These are phyloP conservation scores for Pachyramphus minor DNA, from an alignment of 2,113 vertebrate species.

Conservation along the genomic window DNA sequence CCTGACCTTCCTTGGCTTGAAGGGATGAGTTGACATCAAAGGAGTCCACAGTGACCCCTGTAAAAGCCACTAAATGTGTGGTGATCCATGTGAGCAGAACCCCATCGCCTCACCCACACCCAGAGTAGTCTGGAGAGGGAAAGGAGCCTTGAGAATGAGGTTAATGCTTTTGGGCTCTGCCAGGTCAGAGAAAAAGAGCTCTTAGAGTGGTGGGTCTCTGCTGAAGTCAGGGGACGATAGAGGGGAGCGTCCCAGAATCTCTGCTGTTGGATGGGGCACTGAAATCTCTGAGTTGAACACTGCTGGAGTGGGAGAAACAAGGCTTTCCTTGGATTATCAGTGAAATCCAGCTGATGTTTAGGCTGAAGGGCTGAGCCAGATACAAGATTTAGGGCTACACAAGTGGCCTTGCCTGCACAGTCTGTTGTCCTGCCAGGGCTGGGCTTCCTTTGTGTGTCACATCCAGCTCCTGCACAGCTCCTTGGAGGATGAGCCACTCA, in stretches of 20 bases:
- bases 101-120: not conserved
- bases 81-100: not conserved
- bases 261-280: not conserved
- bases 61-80: not conserved
- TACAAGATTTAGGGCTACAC: not conserved
- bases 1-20: slow-evolving; percentile 15
- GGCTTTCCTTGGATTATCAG: not conserved
- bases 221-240: not conserved
- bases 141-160: not conserved
- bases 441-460: not conserved
- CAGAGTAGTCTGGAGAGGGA: not conserved
- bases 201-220: not conserved
- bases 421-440: not conserved
- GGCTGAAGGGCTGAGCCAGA: not conserved
- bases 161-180: not conserved
- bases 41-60: not conserved
- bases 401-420: not conserved
- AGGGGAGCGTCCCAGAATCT: not conserved
- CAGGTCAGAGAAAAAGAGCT: not conserved
- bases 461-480: not conserved
- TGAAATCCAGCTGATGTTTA: not conserved
- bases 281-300: not conserved
- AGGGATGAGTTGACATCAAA: slow-evolving; percentile 41
- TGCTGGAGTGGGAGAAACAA: not conserved
- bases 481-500: not conserved